Base-by-base conservation (phyloP, 1,140 invertebrate species). In the Dolichoris vasculosae region DNA sequence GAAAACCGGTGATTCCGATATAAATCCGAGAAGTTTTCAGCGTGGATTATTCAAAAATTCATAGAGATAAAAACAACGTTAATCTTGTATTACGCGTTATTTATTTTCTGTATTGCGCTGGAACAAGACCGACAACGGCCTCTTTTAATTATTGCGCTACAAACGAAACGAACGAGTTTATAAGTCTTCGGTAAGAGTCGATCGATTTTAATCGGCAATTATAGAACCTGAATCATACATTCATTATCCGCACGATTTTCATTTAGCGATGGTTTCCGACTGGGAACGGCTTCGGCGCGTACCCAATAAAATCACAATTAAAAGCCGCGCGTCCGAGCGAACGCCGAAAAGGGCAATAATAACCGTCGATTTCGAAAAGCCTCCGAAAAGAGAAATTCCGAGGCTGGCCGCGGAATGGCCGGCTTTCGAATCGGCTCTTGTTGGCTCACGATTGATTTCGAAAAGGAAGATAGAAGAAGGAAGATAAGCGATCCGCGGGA, bases 191-290 rank as follows among this genome's bases (percentile, higher is more conserved):
- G 40, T 8, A 20, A 20, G 38, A 17, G 17, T 15, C 35, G 2
- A 38, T 69, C 11, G 35, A 32, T 32, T 73, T 43, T 73, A 43
- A 73, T 73, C 35, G 26, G 40, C 69, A 73, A 73, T 73, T 73
- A 73, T 8, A 7, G 38, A 73, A 73, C 23, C 13, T 43, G 69
- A 73, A 73, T 73, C 38, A n/a, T 73, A 8, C 67, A 30, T 69
- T 69, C 32, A 40, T 69, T 69, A 69, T 38, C 32, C 7, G 67
- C 67, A 4, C 7, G n/a, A 15, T 32, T 17, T 35, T 35, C 9
- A 7, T 8, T 15, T 8, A 1, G 6, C 30, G 7, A 67, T 67
- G 7, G 64, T 35, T 30, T 1, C 2, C 35, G 67, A 26, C 55
- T 59, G 2, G 23, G 13, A 23, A 9, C 20, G 23, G 7, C 20